A percentile compares a stretch with the other conserved stretches of the same genome.
Evolutionary conservation across 23 tunicate genomes (phyloP).

Genomic region (Trididemnum clinides): DNA sequence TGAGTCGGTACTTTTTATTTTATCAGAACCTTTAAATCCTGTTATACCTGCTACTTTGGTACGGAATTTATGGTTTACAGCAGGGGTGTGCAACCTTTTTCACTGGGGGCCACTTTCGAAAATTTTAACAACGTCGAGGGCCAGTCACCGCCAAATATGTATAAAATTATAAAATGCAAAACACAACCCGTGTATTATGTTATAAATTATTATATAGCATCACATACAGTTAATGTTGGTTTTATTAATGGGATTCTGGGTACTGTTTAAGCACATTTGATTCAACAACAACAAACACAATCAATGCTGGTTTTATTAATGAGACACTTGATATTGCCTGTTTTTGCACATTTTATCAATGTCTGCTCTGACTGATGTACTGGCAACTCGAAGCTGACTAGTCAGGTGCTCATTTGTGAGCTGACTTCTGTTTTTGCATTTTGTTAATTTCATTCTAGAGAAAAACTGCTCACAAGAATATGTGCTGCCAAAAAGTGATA

Average conservation of each 20-base stretch:
- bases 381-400: neutral
- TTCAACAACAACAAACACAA: neutral
- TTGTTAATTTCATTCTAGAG: neutral
- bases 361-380: neutral
- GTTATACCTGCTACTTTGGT: too few relatives aligned
- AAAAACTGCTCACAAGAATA: too few relatives aligned
- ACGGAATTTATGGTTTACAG: too few relatives aligned
- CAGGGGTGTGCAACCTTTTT: slow-evolving; percentile 20
- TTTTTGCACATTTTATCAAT: neutral
- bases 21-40: too few relatives aligned
- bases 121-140: neutral
- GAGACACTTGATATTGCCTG: neutral
- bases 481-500: neutral
- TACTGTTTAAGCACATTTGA: neutral
- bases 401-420: neutral
- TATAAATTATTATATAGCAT: neutral
- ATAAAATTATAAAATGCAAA: too few relatives aligned
- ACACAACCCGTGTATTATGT: too few relatives aligned
- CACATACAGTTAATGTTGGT: neutral
- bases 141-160: too few relatives aligned
- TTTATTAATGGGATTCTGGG: neutral
- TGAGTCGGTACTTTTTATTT: too few relatives aligned
- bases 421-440: neutral
- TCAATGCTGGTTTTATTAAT: neutral
- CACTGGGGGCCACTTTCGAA: neutral